Evolutionary conservation across 2,797 vertebrate species (phyloP).

Genomic region (Galaxias olidus): DNA sequence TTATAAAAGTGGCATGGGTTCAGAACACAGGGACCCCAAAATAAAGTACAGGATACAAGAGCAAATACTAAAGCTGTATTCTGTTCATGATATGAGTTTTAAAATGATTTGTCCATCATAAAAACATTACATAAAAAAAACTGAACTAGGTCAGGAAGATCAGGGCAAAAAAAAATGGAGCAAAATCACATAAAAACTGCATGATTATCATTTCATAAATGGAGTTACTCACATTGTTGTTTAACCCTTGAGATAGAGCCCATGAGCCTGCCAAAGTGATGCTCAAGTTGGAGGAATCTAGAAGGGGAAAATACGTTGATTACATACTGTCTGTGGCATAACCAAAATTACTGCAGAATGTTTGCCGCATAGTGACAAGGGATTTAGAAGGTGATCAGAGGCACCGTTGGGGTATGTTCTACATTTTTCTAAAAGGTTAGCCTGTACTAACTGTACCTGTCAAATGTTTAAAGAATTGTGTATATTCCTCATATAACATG

Average conservation of each 20-base stretch:
- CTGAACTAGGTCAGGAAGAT: no score
- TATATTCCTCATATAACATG: no score
- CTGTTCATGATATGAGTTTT: constrained; percentile 13
- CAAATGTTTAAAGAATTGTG: no score
- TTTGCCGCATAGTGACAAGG: no score
- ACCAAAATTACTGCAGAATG: no score
- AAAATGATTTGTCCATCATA: constrained; percentile 17
- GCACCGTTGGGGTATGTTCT: no score
- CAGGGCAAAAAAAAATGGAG: no score
- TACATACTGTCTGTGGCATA: no score
- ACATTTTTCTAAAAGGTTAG: no score
- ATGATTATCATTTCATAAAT: background rate
- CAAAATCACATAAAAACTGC: background rate
- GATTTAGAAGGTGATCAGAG: no score
- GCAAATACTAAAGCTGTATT: constrained; percentile 15
- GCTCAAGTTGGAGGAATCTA: constrained; percentile 70
- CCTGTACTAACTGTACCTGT: no score
- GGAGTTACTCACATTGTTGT: constrained; percentile 70
- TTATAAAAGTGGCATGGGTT: constrained; percentile 28
- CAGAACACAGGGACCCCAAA: constrained; percentile 24
- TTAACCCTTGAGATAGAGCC: constrained; percentile 60
- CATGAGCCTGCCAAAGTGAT: constrained; percentile 78
- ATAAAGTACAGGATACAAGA: constrained; percentile 11
- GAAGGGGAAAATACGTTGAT: background rate
- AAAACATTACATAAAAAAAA: background rate